Percentiles rank a stretch among this genome's conserved stretches.
Evolutionary conservation across 2,113 vertebrate genomes (phyloP).

Genomic region (Piprites chloris): DNA sequence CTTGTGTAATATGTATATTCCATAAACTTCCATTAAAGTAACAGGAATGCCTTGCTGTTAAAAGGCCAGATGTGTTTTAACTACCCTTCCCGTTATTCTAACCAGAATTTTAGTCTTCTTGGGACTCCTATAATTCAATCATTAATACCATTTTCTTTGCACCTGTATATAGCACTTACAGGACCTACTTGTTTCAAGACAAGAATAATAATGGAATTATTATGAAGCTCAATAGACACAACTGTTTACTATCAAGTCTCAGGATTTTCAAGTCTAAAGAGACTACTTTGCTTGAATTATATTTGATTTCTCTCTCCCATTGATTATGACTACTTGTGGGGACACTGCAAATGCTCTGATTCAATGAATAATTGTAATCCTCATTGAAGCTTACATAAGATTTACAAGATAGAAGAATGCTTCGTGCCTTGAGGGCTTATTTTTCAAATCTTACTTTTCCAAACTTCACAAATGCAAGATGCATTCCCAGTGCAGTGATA

Average conservation of each 20-base stretch:
- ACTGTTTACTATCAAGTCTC: background rate
- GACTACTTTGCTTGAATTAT: background rate
- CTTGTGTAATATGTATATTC: background rate
- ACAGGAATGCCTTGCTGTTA: background rate
- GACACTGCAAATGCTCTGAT: background rate
- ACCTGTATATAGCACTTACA: background rate
- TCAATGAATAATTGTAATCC: background rate
- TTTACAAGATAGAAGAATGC: background rate
- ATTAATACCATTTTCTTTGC: background rate
- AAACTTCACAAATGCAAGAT: background rate
- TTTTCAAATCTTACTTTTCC: background rate
- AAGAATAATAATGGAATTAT: background rate
- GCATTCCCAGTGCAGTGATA: background rate
- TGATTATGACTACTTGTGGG: background rate
- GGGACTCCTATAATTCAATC: background rate
- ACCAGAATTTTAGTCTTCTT: background rate
- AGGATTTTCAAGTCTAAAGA: background rate
- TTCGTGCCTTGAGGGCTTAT: background rate
- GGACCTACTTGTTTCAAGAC: background rate
- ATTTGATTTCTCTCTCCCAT: background rate
- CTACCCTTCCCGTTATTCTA: background rate
- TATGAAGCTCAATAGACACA: background rate
- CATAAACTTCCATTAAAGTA: background rate
- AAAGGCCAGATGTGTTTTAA: background rate
- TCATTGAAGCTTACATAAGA: background rate